Conservation (phyloP, 2,113 vertebrate genomes). For the Apodemus sylvaticus region DNA sequence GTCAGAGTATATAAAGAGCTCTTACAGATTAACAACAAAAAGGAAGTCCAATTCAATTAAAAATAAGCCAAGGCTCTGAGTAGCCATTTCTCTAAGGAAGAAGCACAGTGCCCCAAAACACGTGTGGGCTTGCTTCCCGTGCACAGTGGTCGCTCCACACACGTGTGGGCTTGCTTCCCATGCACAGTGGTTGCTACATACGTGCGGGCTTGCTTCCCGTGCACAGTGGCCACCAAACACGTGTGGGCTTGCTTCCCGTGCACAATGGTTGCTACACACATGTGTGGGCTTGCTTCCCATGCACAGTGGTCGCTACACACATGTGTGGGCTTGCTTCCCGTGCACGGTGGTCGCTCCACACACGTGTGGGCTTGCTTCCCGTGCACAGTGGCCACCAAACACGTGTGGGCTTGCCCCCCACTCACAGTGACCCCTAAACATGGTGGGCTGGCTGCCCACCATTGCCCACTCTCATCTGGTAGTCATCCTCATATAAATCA, state of each 20-base stretch:
- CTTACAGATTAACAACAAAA: background rate
- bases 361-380: background rate
- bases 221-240: background rate
- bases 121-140: background rate
- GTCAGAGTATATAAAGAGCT: slow-evolving; percentile 15
- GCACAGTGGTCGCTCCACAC: background rate
- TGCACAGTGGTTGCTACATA: background rate
- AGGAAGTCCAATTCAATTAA: slow-evolving; percentile 25
- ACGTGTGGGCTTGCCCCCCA: background rate
- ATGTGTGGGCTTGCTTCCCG: background rate
- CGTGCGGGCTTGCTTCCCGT: background rate
- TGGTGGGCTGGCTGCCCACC: background rate
- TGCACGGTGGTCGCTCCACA: background rate
- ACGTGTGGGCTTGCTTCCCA: background rate
- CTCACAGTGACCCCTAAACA: background rate
- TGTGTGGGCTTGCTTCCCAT: background rate
- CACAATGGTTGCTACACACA: background rate
- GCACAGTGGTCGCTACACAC: background rate
- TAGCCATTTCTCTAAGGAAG: slow-evolving; percentile 9
- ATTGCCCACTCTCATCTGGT: background rate
- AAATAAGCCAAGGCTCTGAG: background rate
- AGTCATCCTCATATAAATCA: background rate
- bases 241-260: background rate
- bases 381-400: background rate
- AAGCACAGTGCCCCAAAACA: background rate